Conservation (phyloP, 2,888 invertebrate species). For the Thysanoteuthis rhombus region DNA sequence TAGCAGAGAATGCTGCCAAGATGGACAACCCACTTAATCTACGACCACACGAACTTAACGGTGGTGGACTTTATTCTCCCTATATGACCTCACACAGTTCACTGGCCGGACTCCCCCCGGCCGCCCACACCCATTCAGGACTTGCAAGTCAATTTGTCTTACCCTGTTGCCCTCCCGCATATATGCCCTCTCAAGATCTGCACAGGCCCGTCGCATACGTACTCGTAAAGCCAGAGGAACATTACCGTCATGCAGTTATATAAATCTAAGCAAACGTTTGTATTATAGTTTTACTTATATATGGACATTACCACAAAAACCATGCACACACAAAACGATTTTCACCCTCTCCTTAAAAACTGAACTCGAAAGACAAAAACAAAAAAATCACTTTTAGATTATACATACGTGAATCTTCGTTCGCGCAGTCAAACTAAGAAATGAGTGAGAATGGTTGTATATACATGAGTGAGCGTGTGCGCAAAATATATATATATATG, state of each 20-base stretch:
- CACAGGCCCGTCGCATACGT: constrained; percentile 66
- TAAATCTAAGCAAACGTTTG: not conserved
- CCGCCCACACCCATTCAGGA: constrained; percentile 54
- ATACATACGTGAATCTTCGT: not conserved
- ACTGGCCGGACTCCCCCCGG: constrained; percentile 48
- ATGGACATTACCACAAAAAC: not conserved
- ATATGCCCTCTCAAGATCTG: constrained; percentile 60
- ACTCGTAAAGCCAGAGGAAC: constrained; percentile 67
- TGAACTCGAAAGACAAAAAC: not conserved
- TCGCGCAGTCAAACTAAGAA: no score
- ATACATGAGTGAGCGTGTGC: not conserved
- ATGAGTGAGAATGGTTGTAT: not conserved
- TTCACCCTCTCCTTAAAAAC: not conserved
- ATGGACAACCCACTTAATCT: constrained; percentile 41
- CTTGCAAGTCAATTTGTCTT: constrained; percentile 58
- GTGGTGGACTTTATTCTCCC: constrained; percentile 49
- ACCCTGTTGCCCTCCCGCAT: constrained; percentile 62
- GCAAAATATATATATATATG: not conserved
- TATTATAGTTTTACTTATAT: not conserved
- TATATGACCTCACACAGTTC: constrained; percentile 52
- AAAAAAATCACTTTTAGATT: not conserved
- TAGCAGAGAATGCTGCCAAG: constrained; percentile 47
- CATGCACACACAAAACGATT: not conserved
- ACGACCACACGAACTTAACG: constrained; percentile 38
- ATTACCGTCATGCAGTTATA: constrained; percentile 59